phyloP scores from a whole-genome alignment of 2,797 vertebrate genomes.

The Notoglanidium macrostoma region DNA sequence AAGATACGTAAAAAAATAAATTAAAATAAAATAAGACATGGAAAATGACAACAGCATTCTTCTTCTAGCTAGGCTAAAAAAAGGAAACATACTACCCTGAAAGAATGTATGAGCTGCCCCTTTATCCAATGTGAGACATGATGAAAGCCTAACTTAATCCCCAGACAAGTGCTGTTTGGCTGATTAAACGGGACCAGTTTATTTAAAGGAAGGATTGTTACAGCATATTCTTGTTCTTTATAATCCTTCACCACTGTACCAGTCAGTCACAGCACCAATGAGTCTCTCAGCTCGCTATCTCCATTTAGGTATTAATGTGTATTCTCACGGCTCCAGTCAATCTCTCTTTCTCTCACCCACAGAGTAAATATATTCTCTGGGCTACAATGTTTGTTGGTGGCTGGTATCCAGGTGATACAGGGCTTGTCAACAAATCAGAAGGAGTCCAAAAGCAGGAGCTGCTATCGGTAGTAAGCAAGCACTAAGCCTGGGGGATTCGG shows the following conservation, averaged over 20 bases:
- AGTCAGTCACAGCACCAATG: background rate
- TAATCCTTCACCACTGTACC: background rate
- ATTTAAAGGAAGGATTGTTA: slow-evolving; percentile 29
- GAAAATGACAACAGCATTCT: background rate
- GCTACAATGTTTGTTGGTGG: slow-evolving; percentile 44
- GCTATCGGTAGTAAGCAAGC: slow-evolving; percentile 2
- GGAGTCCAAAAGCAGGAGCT: slow-evolving; percentile 19
- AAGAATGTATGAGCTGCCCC: slow-evolving; percentile 16
- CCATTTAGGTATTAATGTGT: background rate
- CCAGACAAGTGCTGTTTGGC: slow-evolving; percentile 26
- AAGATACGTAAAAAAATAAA: slow-evolving; percentile 16
- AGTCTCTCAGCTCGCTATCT: background rate
- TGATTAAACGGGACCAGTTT: slow-evolving; percentile 39
- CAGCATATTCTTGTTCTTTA: background rate
- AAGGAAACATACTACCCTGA: slow-evolving; percentile 25
- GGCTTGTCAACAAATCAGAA: slow-evolving; percentile 36
- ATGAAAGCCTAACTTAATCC: slow-evolving; percentile 48
- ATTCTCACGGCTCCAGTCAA: background rate
- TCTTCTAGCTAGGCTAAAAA: slow-evolving; percentile 16
- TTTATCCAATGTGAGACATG: slow-evolving; percentile 33
- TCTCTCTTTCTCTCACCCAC: slow-evolving; percentile 7
- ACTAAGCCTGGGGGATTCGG: slow-evolving; percentile 13
- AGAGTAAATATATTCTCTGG: slow-evolving; percentile 33
- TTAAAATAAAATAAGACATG: background rate
- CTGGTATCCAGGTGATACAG: slow-evolving; percentile 44